These are phyloP conservation scores for Rhinogobio ventralis DNA, from an alignment of 2,797 vertebrate genomes.

Conservation along the genomic window DNA sequence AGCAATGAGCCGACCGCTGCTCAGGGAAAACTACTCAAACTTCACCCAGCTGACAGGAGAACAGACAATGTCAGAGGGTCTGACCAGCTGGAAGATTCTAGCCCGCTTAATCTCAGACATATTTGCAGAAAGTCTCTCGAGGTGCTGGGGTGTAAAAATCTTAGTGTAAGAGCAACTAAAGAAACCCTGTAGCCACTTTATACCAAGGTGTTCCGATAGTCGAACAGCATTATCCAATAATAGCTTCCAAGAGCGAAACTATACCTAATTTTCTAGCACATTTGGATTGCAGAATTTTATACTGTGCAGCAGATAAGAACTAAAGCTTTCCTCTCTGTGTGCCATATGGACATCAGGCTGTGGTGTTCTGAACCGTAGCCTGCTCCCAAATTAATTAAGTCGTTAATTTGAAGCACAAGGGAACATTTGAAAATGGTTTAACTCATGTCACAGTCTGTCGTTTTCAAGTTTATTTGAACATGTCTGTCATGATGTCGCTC, in stretches of 20 bases:
- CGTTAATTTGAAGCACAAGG: conserved; percentile 32
- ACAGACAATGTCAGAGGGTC: conserved; percentile 47
- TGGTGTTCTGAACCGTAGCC: conserved; percentile 43
- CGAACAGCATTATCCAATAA: background rate
- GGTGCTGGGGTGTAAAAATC: conserved; percentile 23
- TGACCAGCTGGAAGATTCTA: conserved; percentile 46
- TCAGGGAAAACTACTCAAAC: conserved; percentile 41
- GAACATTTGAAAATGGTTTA: conserved; percentile 41
- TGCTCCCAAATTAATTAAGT: conserved; percentile 44
- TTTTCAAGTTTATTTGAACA: conserved; percentile 37
- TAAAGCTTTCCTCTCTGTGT: background rate
- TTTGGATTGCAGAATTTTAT: conserved; percentile 28
- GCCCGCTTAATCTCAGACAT: conserved; percentile 44
- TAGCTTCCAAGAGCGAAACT: conserved; percentile 13
- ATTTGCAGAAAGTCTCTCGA: conserved; percentile 35
- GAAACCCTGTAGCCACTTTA: background rate
- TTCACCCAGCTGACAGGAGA: conserved; percentile 50
- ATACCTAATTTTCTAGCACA: conserved; percentile 21
- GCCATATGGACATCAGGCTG: conserved; percentile 53
- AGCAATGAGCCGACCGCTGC: conserved; percentile 49
- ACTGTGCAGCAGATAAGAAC: conserved; percentile 6
- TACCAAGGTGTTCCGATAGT: conserved; percentile 10
- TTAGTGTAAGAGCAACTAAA: conserved; percentile 7
- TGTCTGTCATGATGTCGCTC: conserved; percentile 25
- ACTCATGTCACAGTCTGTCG: conserved; percentile 44